Percentiles rank a stretch among this genome's conserved stretches.
These are phyloP conservation scores for Embiotoca jacksoni DNA, from an alignment of 2,113 vertebrate species.

Conservation along the genomic window DNA sequence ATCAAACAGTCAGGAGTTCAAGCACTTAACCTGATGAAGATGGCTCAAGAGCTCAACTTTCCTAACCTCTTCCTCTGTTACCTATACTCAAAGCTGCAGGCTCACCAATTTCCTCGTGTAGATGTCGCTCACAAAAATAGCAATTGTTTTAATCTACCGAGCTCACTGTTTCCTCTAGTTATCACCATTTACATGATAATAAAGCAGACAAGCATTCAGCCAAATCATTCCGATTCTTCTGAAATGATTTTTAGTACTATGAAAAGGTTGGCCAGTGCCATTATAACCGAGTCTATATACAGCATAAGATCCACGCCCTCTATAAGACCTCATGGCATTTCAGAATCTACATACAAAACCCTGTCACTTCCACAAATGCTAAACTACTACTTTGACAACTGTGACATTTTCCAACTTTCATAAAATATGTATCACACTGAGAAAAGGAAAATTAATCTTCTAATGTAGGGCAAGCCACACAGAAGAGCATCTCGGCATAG, in stretches of 20 bases:
- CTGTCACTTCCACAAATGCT: constrained; percentile 20
- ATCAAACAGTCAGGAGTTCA: constrained; percentile 65
- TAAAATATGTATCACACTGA: not conserved
- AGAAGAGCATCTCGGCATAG: not conserved
- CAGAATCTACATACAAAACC: constrained; percentile 21
- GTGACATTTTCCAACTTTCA: constrained; percentile 40
- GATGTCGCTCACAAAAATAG: constrained; percentile 42
- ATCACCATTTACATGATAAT: constrained; percentile 57
- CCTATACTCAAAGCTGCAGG: constrained; percentile 46
- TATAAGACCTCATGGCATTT: constrained; percentile 37
- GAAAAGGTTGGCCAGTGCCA: constrained; percentile 55
- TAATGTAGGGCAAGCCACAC: not conserved
- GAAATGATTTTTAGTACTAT: constrained; percentile 30
- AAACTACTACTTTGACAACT: constrained; percentile 34
- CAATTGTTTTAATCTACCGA: constrained; percentile 64
- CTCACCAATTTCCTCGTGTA: constrained; percentile 45
- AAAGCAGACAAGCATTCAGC: constrained; percentile 39
- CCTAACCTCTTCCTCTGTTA: constrained; percentile 35
- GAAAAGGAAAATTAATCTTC: constrained; percentile 2
- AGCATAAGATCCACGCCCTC: constrained; percentile 10
- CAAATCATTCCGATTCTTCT: constrained; percentile 31
- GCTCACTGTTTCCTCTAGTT: constrained; percentile 45
- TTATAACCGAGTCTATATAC: constrained; percentile 12
- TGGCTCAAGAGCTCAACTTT: constrained; percentile 56
- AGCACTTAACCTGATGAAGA: constrained; percentile 68